Base-by-base conservation (phyloP, 2,113 vertebrate species). In the Syngnathoides biaculeatus region DNA sequence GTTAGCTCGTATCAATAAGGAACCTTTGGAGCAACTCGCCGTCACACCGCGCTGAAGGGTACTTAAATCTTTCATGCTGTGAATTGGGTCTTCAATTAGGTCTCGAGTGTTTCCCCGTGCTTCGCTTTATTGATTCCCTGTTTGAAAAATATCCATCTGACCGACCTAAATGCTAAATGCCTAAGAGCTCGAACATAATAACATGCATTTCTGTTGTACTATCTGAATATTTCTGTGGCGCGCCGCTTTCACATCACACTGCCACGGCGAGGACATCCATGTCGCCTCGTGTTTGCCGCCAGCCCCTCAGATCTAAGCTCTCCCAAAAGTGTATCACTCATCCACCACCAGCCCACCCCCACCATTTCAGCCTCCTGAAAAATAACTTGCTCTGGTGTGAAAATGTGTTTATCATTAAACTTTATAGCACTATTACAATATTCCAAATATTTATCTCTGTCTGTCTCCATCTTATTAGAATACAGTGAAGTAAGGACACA, bases 1-100 rank as follows among this genome's bases (percentile, higher is more conserved):
- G 66, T 67, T 73, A 68, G 35, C 69, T 71, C 43, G 56, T 56
- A 61, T 79, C 65, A 71, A 73, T 75, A 72, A 73, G 24, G 63
- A 73, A 52, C 48, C 56, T 80, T 45, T 63, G 58, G 61, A 35
- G 50, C 64, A 62, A 81, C 72, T 72, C 61, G 40, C 64, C 39
- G 69, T 78, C 80, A 78, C 7, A 20, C n/a, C 14, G 5, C 63
- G 58, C 50, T 47, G 64, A 69, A 60, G 59, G 64, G 42, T 65
- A n/a, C 77, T 83, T 68, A 52, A 60, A 65, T 53, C 61, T 68
- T 57, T 43, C 60, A 26, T 42, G 13, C 60, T 17, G 26, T 62
- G 40, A 62, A 62, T 62, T 48, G 66, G 79, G 47, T 69, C 67
- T 64, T 27, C 53, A 80, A 64, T 78, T 83, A 84, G 60, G 17